Conservation (phyloP, 2,113 vertebrate genomes). For the Pteropus alecto region DNA sequence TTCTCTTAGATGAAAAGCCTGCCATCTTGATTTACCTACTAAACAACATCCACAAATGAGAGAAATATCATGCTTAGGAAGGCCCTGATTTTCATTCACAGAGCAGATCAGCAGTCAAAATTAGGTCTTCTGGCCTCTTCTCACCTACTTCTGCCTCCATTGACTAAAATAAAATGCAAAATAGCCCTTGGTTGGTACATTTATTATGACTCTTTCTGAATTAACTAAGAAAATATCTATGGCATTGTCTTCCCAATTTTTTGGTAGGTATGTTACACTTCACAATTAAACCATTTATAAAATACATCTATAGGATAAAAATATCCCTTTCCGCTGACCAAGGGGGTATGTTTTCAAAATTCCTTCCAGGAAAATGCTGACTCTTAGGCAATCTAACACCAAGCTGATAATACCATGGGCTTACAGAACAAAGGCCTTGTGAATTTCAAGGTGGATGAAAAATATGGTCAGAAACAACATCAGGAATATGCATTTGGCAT, state of each 20-base stretch:
- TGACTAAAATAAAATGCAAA: conserved; percentile 28
- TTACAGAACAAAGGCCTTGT: neutral
- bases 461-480: neutral
- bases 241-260: neutral
- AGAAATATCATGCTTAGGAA: neutral
- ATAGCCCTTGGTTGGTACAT: neutral
- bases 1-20: neutral
- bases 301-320: neutral
- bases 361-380: neutral
- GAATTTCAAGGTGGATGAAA: neutral
- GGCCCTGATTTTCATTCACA: neutral
- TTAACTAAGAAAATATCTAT: neutral
- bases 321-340: neutral
- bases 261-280: neutral
- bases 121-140: neutral
- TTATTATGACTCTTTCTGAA: neutral
- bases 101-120: neutral
- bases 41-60: neutral
- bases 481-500: neutral
- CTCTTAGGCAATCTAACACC: neutral
- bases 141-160: neutral
- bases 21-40: neutral
- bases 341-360: neutral
- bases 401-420: neutral
- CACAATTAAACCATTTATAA: neutral